Conservation (phyloP, 2,113 vertebrate species). For the Arothron firmamentum region DNA sequence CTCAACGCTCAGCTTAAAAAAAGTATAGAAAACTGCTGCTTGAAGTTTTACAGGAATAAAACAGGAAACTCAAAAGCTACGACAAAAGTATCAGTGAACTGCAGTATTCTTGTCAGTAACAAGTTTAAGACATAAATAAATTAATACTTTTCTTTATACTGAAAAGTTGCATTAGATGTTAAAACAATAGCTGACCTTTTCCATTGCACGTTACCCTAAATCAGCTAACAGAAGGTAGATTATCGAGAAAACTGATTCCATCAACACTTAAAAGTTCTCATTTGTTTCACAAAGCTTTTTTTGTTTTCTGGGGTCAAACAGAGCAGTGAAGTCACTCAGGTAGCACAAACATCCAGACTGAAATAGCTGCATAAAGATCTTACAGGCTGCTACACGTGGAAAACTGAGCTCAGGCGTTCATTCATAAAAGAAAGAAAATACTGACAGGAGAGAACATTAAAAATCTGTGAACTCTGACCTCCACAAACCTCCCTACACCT, state of each 20-base stretch:
- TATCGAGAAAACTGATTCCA: no score
- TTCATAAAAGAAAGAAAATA: no score
- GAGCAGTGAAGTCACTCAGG: background rate
- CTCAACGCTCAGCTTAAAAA: conserved; percentile 7
- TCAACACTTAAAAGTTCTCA: no score
- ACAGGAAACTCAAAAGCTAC: background rate
- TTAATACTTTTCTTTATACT: no score
- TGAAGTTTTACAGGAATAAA: background rate
- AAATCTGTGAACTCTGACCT: no score
- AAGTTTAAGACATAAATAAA: no score
- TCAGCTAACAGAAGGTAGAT: background rate
- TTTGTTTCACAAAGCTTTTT: background rate
- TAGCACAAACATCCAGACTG: background rate
- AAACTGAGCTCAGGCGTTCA: conserved; percentile 1
- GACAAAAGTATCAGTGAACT: background rate
- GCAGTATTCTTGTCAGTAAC: background rate
- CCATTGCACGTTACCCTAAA: conserved; percentile 54
- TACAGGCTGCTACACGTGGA: background rate
- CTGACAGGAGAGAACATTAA: no score
- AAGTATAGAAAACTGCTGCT: conserved; percentile 19
- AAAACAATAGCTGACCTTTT: background rate
- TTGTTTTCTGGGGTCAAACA: background rate
- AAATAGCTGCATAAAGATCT: no score
- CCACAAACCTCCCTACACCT: no score
- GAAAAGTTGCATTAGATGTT: background rate